These are phyloP conservation scores for Thera britannica DNA, from an alignment of 2,888 invertebrate genomes.

Conservation along the genomic window DNA sequence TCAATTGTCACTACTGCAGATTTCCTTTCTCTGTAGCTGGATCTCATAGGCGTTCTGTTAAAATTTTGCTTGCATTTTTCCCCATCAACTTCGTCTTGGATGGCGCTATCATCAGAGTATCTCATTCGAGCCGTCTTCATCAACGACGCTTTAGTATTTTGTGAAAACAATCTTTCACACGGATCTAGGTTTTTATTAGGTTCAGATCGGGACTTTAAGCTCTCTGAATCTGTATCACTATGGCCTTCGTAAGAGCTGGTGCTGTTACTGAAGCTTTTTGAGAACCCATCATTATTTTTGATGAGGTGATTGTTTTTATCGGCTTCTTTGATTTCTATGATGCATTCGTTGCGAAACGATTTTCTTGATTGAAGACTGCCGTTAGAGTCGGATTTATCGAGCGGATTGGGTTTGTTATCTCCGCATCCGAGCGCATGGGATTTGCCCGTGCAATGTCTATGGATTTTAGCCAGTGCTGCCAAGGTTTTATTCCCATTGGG, in stretches of 20 bases:
- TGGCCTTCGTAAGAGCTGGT: slow-evolving; percentile 87
- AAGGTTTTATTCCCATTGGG: slow-evolving; percentile 80
- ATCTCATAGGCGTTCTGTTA: slow-evolving; percentile 67
- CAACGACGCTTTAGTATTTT: slow-evolving; percentile 84
- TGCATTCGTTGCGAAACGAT: slow-evolving; percentile 71
- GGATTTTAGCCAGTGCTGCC: slow-evolving; percentile 84
- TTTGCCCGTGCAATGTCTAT: slow-evolving; percentile 90
- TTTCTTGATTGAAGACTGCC: slow-evolving; percentile 75
- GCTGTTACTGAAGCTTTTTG: slow-evolving; percentile 85
- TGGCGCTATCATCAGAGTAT: slow-evolving; percentile 79
- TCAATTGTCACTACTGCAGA: slow-evolving; percentile 79
- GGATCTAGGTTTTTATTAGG: slow-evolving; percentile 68
- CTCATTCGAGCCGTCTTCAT: slow-evolving; percentile 86
- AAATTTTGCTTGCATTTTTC: slow-evolving; percentile 72
- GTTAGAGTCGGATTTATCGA: slow-evolving; percentile 79
- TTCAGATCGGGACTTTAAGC: slow-evolving; percentile 68
- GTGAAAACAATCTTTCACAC: slow-evolving; percentile 82
- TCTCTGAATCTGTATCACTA: slow-evolving; percentile 87
- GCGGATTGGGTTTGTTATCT: slow-evolving; percentile 77
- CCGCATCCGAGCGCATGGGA: slow-evolving; percentile 90
- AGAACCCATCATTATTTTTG: slow-evolving; percentile 63
- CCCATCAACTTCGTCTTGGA: slow-evolving; percentile 76
- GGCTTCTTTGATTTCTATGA: slow-evolving; percentile 76
- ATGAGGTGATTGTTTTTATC: slow-evolving; percentile 60
- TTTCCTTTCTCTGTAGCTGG: slow-evolving; percentile 76